Percentiles rank a stretch among this genome's conserved stretches.
Evolutionary conservation across 1,140 invertebrate species (phyloP).

Genomic region (Drosophila gunungcola): DNA sequence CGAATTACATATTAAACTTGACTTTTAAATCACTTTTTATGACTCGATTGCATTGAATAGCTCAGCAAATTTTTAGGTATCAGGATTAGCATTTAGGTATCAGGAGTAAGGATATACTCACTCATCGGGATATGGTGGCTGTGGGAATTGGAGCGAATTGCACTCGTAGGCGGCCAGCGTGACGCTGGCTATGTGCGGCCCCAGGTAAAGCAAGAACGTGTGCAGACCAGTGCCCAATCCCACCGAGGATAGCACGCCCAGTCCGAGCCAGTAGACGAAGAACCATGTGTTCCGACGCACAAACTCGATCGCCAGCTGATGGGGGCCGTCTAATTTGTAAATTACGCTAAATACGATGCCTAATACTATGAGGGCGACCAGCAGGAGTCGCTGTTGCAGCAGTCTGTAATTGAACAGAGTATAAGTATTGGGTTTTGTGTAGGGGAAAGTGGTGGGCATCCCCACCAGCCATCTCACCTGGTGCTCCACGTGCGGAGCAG

Average conservation of each 20-base stretch:
- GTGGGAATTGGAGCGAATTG: slow-evolving; percentile 96
- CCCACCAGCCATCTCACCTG: slow-evolving; percentile 75
- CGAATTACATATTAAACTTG: too few relatives aligned
- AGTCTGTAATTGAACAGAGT: slow-evolving; percentile 83
- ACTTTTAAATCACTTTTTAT: too few relatives aligned
- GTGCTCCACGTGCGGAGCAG: slow-evolving; percentile 87
- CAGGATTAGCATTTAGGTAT: too few relatives aligned
- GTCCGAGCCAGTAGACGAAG: slow-evolving; percentile 97
- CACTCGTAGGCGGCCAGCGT: slow-evolving; percentile 99
- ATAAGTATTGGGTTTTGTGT: background rate
- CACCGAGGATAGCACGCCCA: slow-evolving; percentile 98
- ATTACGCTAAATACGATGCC: slow-evolving; percentile 84
- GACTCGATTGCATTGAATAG: too few relatives aligned
- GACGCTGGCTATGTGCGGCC: slow-evolving; percentile 96
- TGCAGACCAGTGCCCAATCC: slow-evolving; percentile 99
- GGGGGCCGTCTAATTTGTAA: slow-evolving; percentile 85
- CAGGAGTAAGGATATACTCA: slow-evolving; percentile 84
- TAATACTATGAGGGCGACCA: slow-evolving; percentile 84
- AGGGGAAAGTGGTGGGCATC: slow-evolving; percentile 3
- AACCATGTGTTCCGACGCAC: slow-evolving; percentile 87
- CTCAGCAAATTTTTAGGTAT: too few relatives aligned
- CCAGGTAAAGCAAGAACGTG: slow-evolving; percentile 98
- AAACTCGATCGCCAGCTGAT: slow-evolving; percentile 85
- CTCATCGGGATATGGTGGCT: slow-evolving; percentile 95
- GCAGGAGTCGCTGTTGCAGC: slow-evolving; percentile 86